Evolutionary conservation across 2,797 vertebrate species (phyloP).

Genomic region (Syndactyla subalaris): DNA sequence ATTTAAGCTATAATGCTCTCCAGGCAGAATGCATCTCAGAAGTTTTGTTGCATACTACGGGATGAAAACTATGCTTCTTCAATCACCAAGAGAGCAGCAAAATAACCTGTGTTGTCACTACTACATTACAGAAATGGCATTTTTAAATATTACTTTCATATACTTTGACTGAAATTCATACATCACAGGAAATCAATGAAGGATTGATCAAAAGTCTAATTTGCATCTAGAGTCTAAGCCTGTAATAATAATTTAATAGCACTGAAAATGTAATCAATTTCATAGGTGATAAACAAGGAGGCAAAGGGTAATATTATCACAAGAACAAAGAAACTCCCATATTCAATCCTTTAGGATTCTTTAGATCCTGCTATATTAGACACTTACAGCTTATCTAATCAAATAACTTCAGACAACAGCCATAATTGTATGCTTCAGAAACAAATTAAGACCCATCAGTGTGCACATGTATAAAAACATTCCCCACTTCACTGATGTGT

Average conservation of each 20-base stretch:
- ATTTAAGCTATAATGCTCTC: conserved; percentile 9
- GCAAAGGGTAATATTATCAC: conserved; percentile 7
- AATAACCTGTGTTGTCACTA: not conserved
- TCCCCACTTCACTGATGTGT: not conserved
- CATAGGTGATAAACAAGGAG: conserved; percentile 19
- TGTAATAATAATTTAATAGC: conserved; percentile 2
- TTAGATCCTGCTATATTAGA: not conserved
- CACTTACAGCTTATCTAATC: not conserved
- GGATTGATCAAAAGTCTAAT: conserved; percentile 51
- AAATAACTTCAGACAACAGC: not conserved
- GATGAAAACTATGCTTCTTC: not conserved
- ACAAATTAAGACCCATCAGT: not conserved
- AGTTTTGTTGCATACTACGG: not conserved
- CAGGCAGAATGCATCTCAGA: conserved; percentile 3
- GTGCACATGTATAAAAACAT: not conserved
- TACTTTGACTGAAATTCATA: conserved; percentile 8
- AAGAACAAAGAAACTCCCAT: not conserved
- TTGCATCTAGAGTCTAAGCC: not conserved
- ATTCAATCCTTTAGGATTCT: not conserved
- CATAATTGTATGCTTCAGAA: not conserved
- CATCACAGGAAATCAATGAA: conserved; percentile 11
- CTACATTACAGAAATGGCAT: not conserved
- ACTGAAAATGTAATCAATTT: conserved; percentile 29
- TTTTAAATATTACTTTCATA: conserved; percentile 34
- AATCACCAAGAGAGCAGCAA: not conserved